These are phyloP conservation scores for Kradibia gibbosae DNA, from an alignment of 1,140 invertebrate species.

Conservation along the genomic window DNA sequence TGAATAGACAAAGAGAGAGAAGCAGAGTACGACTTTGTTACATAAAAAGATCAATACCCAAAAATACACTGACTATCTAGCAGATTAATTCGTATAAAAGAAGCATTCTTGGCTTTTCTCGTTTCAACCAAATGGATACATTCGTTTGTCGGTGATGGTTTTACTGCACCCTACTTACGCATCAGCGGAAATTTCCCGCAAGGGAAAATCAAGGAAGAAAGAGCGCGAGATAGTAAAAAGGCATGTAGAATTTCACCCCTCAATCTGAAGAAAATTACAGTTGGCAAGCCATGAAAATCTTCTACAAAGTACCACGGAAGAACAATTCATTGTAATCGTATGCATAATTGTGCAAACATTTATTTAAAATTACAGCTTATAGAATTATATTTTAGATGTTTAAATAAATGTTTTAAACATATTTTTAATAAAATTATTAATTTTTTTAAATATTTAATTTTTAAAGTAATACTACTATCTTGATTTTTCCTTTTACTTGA, in stretches of 20 bases:
- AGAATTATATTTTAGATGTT: neutral
- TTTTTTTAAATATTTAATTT: too few relatives aligned
- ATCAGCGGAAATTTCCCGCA: constrained; percentile 41
- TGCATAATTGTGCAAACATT: constrained; percentile 27
- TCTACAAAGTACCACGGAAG: constrained; percentile 13
- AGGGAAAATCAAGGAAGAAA: constrained; percentile 12
- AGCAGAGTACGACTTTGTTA: neutral
- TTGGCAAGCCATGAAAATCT: constrained; percentile 32
- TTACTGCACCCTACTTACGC: constrained; percentile 49
- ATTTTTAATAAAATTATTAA: too few relatives aligned
- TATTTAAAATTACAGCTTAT: constrained; percentile 10
- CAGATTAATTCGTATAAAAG: constrained; percentile 39
- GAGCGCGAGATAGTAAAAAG: constrained; percentile 6
- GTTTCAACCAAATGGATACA: constrained; percentile 43
- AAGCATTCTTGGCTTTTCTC: constrained; percentile 39
- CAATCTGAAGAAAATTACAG: constrained; percentile 35
- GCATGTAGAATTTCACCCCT: neutral
- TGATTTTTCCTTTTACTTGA: too few relatives aligned
- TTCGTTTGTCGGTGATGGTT: constrained; percentile 48
- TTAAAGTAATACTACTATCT: too few relatives aligned
- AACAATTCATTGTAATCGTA: constrained; percentile 5
- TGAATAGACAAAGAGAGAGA: neutral
- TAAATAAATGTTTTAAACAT: too few relatives aligned
- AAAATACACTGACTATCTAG: constrained; percentile 5
- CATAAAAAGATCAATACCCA: neutral